These are phyloP conservation scores for Cephalopholis sonnerati DNA, from an alignment of 2,113 vertebrate species.

Conservation along the genomic window DNA sequence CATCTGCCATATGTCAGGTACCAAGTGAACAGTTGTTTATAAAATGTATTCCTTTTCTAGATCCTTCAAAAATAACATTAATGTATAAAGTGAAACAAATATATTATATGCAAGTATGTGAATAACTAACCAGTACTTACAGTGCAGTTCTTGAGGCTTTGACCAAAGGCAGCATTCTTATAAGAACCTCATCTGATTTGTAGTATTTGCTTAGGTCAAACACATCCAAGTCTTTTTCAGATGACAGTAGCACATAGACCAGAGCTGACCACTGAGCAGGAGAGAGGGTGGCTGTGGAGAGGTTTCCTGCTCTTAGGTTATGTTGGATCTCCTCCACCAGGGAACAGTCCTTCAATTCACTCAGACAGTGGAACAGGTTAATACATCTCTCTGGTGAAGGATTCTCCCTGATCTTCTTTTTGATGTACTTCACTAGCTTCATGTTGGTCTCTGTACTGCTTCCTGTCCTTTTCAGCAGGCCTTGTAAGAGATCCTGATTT, in stretches of 20 bases:
- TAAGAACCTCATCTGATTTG: slow-evolving; percentile 23
- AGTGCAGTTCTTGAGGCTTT: slow-evolving; percentile 21
- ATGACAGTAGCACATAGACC: slow-evolving; percentile 36
- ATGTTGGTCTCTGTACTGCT: too few relatives aligned
- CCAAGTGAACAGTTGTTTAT: too few relatives aligned
- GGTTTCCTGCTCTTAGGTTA: slow-evolving; percentile 10
- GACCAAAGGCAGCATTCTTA: slow-evolving; percentile 29
- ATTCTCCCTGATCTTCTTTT: slow-evolving; percentile 29
- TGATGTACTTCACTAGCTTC: slow-evolving; percentile 8
- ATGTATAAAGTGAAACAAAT: neutral
- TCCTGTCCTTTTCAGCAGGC: too few relatives aligned
- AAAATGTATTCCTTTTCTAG: neutral
- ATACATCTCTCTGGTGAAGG: slow-evolving; percentile 15
- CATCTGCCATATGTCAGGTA: too few relatives aligned
- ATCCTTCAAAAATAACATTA: neutral
- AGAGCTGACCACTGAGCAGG: slow-evolving; percentile 49
- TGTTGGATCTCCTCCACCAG: slow-evolving; percentile 33
- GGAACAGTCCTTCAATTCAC: slow-evolving; percentile 30
- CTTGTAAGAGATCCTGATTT: slow-evolving; percentile 5
- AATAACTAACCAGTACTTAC: slow-evolving; percentile 19
- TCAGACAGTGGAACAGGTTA: slow-evolving; percentile 34
- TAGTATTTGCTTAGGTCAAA: slow-evolving; percentile 35
- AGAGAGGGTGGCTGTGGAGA: slow-evolving; percentile 17
- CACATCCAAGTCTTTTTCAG: slow-evolving; percentile 12
- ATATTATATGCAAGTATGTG: neutral